Conservation (phyloP, 2,797 vertebrate genomes). For the Poliocrania exsul region DNA sequence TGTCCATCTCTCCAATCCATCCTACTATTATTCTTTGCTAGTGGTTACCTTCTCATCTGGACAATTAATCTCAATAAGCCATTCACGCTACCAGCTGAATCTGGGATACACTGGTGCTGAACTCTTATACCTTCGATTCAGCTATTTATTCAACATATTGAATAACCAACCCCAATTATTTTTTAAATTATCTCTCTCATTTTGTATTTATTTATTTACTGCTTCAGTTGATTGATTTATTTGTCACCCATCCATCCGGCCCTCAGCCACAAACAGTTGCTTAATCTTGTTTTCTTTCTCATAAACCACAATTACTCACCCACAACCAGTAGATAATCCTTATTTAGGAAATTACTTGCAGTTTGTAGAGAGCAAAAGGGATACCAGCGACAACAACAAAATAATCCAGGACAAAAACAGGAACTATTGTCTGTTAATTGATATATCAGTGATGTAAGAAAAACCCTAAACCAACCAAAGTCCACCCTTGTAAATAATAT, state of each 20-base stretch:
- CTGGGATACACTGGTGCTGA: neutral
- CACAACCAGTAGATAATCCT: constrained; percentile 27
- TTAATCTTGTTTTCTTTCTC: constrained; percentile 45
- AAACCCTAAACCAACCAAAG: accelerated
- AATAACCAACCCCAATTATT: neutral
- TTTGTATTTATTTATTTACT: constrained; percentile 3
- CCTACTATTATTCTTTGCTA: neutral
- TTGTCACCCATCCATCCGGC: neutral
- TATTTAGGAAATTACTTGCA: constrained; percentile 47
- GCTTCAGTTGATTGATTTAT: neutral
- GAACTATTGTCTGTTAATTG: neutral
- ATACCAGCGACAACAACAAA: neutral
- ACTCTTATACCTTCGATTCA: neutral
- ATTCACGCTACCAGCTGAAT: neutral
- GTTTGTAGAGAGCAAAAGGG: neutral
- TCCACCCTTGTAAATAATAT: neutral
- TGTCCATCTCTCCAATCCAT: neutral
- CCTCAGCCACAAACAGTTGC: constrained; percentile 13
- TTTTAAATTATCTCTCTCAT: neutral
- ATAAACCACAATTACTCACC: constrained; percentile 46
- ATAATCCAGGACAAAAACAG: neutral
- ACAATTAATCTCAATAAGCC: neutral
- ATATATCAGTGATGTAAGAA: neutral
- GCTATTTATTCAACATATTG: neutral
- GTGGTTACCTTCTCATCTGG: neutral